A percentile compares a stretch with the other conserved stretches of the same genome.
Evolutionary conservation across 2,113 vertebrate species (phyloP).

Genomic region (Dicrurus megarhynchus): DNA sequence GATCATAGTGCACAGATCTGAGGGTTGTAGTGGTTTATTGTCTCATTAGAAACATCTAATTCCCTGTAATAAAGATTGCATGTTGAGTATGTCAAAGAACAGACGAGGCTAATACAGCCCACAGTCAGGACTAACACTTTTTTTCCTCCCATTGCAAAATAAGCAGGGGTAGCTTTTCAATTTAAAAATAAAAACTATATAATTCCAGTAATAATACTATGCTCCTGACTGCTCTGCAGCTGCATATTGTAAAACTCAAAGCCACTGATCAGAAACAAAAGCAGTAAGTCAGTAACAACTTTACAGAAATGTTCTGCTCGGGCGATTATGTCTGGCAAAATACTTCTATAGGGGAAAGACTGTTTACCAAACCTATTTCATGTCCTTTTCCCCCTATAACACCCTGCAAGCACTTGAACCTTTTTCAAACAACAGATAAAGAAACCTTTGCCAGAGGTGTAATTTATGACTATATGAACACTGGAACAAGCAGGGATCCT

Average conservation of each 20-base stretch:
- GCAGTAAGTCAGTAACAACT: not conserved
- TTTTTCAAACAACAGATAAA: not conserved
- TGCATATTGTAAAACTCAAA: constrained; percentile 21
- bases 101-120: not conserved
- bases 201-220: not conserved
- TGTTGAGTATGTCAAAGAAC: not conserved
- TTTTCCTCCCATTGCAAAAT: not conserved
- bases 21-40: constrained; percentile 58
- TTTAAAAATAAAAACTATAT: constrained; percentile 23
- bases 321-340: not conserved
- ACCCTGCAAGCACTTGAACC: not conserved
- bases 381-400: not conserved
- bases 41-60: constrained; percentile 33
- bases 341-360: not conserved
- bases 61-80: not conserved
- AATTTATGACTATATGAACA: not conserved
- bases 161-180: constrained; percentile 7
- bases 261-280: constrained; percentile 32
- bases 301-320: not conserved
- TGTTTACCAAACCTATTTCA: not conserved
- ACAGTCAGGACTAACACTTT: not conserved
- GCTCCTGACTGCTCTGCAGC: constrained; percentile 32
- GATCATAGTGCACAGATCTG: constrained; percentile 4
- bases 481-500: not conserved
- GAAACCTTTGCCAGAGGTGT: not conserved